phyloP scores from a whole-genome alignment of 2,113 vertebrate genomes.

The Mesocricetus auratus region DNA sequence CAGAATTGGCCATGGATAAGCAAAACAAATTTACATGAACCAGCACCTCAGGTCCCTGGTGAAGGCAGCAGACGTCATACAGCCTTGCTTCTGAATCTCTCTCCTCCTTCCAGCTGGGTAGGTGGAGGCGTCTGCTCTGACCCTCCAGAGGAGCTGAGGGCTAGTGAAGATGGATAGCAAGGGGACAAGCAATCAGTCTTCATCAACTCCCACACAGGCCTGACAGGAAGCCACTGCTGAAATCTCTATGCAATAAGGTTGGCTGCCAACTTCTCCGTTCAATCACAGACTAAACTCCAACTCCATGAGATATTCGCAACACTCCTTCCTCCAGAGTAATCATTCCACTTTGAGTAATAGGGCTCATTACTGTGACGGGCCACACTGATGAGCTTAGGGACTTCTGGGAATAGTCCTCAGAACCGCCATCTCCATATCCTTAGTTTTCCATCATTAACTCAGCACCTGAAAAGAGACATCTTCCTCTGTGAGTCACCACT shows the following conservation, averaged over 20 bases:
- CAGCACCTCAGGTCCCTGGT: background rate
- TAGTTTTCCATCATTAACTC: background rate
- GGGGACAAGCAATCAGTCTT: background rate
- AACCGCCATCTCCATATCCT: background rate
- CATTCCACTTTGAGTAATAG: background rate
- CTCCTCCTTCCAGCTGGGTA: background rate
- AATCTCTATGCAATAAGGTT: background rate
- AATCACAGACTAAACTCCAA: background rate
- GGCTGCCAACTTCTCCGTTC: background rate
- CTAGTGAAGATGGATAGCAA: background rate
- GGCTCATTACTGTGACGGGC: background rate
- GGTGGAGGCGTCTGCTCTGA: background rate
- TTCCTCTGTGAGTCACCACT: background rate
- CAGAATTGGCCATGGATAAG: background rate
- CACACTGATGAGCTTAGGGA: background rate
- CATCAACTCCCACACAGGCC: background rate
- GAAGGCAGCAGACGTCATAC: accelerated
- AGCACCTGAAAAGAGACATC: constrained; percentile 1
- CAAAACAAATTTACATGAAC: background rate
- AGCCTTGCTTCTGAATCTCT: background rate
- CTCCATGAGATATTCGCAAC: background rate
- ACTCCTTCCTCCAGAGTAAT: background rate
- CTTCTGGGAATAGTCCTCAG: background rate
- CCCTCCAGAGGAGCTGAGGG: background rate
- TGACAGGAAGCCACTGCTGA: background rate